Evolutionary conservation across 2,797 vertebrate genomes (phyloP).

Genomic region (Danio jaintianensis): DNA sequence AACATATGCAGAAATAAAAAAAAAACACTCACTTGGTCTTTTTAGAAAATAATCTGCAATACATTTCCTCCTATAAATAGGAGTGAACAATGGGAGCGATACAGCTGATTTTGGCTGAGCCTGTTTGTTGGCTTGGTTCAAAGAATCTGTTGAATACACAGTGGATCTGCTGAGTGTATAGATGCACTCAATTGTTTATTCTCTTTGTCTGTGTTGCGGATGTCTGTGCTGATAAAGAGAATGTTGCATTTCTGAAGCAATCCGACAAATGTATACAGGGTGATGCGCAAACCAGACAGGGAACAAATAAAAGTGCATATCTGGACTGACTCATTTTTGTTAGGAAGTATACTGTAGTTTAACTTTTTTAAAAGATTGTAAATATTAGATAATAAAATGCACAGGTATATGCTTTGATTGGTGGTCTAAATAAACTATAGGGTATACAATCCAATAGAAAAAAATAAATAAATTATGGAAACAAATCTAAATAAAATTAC

Average conservation of each 20-base stretch:
- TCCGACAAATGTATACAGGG: constrained; percentile 68
- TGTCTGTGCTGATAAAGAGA: constrained; percentile 69
- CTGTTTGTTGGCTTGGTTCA: constrained; percentile 35
- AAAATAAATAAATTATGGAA: background rate
- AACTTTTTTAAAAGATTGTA: background rate
- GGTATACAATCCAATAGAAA: too few relatives aligned
- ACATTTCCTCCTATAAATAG: constrained; percentile 16
- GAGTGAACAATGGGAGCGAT: constrained; percentile 17
- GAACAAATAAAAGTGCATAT: background rate
- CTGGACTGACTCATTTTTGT: constrained; percentile 1
- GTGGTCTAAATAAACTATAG: too few relatives aligned
- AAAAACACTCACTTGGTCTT: background rate
- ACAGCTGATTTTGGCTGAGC: constrained; percentile 19
- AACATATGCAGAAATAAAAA: constrained; percentile 4
- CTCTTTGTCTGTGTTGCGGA: constrained; percentile 50
- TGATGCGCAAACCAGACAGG: constrained; percentile 57
- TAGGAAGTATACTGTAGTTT: background rate
- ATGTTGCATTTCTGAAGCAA: constrained; percentile 58
- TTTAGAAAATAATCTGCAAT: constrained; percentile 22
- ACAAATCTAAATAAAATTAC: background rate
- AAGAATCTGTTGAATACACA: constrained; percentile 65
- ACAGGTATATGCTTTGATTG: too few relatives aligned
- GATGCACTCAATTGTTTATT: constrained; percentile 62
- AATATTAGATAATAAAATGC: too few relatives aligned
- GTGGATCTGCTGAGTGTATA: constrained; percentile 67